These are phyloP conservation scores for Entomobrya proxima DNA, from an alignment of 2,888 invertebrate species.

Conservation along the genomic window DNA sequence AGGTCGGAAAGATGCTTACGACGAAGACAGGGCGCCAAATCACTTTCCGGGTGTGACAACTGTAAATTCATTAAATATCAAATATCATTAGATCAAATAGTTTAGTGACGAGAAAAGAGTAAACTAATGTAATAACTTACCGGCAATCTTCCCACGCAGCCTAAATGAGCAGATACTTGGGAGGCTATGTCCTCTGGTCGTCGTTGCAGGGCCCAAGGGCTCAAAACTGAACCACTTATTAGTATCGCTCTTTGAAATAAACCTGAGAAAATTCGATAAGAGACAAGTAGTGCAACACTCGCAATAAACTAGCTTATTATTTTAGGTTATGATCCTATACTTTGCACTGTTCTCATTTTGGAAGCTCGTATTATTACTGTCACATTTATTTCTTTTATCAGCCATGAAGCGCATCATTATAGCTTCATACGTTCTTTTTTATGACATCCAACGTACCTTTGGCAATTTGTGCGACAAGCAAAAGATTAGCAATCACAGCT, in stretches of 20 bases:
- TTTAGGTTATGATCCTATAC: not conserved
- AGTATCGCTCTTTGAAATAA: slow-evolving; percentile 92
- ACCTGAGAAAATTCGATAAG: slow-evolving; percentile 80
- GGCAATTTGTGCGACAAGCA: slow-evolving; percentile 95
- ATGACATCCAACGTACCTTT: slow-evolving; percentile 83
- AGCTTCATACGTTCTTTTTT: not conserved
- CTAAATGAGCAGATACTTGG: slow-evolving; percentile 74
- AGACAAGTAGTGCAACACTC: not conserved
- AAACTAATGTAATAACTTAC: no score
- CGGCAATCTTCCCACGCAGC: slow-evolving; percentile 80
- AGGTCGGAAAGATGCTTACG: slow-evolving; percentile 81
- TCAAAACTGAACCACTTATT: slow-evolving; percentile 90
- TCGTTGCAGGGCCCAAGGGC: slow-evolving; percentile 93
- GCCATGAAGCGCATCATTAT: not conserved
- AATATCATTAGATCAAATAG: no score
- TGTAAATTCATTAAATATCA: no score
- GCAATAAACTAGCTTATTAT: not conserved
- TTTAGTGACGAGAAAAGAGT: no score
- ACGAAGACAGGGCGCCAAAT: slow-evolving; percentile 81
- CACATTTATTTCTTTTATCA: no score
- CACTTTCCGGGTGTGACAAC: slow-evolving; percentile 78
- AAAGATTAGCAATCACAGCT: slow-evolving; percentile 96
- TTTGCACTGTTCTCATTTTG: no score
- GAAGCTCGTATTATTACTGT: no score
- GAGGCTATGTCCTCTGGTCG: slow-evolving; percentile 77